Evolutionary conservation across 2,113 vertebrate species (phyloP).

Genomic region (Piprites chloris): DNA sequence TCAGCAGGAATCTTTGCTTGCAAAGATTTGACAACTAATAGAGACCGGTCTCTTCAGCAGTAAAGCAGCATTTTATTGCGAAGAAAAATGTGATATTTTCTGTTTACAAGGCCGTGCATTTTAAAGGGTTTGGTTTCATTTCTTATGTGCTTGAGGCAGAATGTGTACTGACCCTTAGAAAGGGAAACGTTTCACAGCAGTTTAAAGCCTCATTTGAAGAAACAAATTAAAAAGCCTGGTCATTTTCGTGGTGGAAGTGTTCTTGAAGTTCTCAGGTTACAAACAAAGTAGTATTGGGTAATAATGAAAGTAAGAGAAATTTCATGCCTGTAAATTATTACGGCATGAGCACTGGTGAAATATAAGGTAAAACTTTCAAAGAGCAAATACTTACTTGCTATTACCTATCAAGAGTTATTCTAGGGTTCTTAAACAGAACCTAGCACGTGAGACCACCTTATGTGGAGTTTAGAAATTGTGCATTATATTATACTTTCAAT

Average conservation of each 20-base stretch:
- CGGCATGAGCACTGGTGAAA: neutral
- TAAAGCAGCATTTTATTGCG: neutral
- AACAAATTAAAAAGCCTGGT: neutral
- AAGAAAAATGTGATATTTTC: neutral
- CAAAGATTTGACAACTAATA: neutral
- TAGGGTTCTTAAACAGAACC: neutral
- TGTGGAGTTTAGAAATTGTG: neutral
- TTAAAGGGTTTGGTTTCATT: neutral
- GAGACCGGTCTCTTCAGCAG: neutral
- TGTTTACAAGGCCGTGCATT: neutral
- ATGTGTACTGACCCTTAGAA: neutral
- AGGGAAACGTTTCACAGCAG: neutral
- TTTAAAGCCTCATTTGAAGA: neutral
- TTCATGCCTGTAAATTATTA: neutral
- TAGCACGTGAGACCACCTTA: neutral
- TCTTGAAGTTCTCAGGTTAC: neutral
- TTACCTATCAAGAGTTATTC: neutral
- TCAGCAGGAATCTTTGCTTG: neutral
- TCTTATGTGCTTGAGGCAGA: neutral
- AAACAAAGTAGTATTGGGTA: neutral
- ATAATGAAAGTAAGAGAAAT: no score
- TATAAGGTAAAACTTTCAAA: neutral
- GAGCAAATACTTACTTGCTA: neutral
- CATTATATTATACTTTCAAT: neutral
- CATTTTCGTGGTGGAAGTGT: neutral